Conservation (phyloP, 1,140 invertebrate species). For the Micrasema minimum region DNA sequence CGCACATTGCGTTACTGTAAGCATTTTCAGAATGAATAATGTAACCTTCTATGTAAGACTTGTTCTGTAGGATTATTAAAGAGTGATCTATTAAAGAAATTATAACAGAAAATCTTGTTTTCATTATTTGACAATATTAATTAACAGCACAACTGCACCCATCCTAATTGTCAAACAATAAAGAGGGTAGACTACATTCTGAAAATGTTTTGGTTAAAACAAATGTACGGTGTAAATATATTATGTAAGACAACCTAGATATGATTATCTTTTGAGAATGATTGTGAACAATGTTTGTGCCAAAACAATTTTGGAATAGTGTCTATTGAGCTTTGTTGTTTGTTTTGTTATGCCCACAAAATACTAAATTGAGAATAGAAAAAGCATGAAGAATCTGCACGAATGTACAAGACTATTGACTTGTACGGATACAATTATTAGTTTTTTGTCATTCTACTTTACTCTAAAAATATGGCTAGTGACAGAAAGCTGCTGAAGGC, state of each 20-base stretch:
- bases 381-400: too few relatives aligned
- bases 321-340: constrained; percentile 41
- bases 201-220: constrained; percentile 42
- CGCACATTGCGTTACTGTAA: background rate
- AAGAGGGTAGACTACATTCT: constrained; percentile 45
- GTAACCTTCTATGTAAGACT: constrained; percentile 38
- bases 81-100: constrained; percentile 30
- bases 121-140: constrained; percentile 33
- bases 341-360: background rate
- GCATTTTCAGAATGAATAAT: constrained; percentile 39
- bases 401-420: too few relatives aligned
- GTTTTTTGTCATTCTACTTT: too few relatives aligned
- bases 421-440: too few relatives aligned
- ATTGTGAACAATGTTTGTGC: constrained; percentile 10
- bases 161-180: constrained; percentile 22
- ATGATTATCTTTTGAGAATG: too few relatives aligned
- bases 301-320: constrained; percentile 31
- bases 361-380: too few relatives aligned
- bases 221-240: background rate
- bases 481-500: too few relatives aligned
- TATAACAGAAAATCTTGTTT: constrained; percentile 37
- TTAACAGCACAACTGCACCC: constrained; percentile 10
- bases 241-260: too few relatives aligned
- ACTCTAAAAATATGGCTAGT: too few relatives aligned
- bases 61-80: constrained; percentile 25